phyloP scores from a whole-genome alignment of 1,140 invertebrate species.

The Propsilocerus akamusi region DNA sequence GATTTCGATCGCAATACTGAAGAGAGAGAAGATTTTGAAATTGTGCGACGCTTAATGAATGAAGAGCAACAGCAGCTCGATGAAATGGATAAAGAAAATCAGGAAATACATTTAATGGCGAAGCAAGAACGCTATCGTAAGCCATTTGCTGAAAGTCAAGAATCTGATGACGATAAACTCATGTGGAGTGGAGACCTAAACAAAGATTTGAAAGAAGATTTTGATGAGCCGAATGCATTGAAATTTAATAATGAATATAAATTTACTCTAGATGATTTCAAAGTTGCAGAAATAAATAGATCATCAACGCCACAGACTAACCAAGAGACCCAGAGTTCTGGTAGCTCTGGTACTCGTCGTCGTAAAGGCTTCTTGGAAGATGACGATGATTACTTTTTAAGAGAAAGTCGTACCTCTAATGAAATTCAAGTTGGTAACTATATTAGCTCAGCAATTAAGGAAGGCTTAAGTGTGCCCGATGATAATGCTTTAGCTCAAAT shows the following conservation, averaged over 20 bases:
- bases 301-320: conserved; percentile 1
- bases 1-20: conserved; percentile 18
- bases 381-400: conserved; percentile 66
- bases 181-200: conserved; percentile 15
- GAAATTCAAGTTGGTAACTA: conserved; percentile 58
- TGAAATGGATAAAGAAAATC: conserved; percentile 23
- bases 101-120: conserved; percentile 22
- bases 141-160: conserved; percentile 19
- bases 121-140: conserved; percentile 14
- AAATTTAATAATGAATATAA: background rate
- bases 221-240: background rate
- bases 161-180: conserved; percentile 16
- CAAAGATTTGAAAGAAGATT: background rate
- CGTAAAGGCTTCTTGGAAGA: conserved; percentile 51
- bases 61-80: conserved; percentile 19
- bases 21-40: conserved; percentile 14
- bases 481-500: conserved; percentile 39
- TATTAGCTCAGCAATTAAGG: conserved; percentile 54
- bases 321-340: conserved; percentile 22
- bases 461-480: conserved; percentile 45
- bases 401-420: conserved; percentile 57
- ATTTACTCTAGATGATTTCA: background rate
- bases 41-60: conserved; percentile 15
- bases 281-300: background rate
- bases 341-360: conserved; percentile 24